Evolutionary conservation across 2,797 vertebrate genomes (phyloP).

Genomic region (Podarcis lilfordi): DNA sequence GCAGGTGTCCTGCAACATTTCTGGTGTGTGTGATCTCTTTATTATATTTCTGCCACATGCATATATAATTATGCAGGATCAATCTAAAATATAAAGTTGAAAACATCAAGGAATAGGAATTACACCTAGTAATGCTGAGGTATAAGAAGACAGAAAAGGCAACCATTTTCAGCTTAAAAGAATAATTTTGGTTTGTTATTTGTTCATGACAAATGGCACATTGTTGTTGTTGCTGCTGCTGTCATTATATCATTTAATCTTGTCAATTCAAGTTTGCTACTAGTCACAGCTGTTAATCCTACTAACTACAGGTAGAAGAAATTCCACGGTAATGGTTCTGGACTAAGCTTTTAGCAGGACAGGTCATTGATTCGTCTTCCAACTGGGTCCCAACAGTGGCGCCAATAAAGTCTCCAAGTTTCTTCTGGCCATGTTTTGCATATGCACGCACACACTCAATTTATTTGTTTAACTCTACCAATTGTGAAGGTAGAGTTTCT

Average conservation of each 20-base stretch:
- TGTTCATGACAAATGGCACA: neutral
- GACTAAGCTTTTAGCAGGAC: neutral
- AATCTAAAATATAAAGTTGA: neutral
- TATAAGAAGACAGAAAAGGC: neutral
- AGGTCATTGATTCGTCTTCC: neutral
- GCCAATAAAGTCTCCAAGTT: neutral
- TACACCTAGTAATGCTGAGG: neutral
- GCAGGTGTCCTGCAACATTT: neutral
- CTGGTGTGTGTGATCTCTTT: neutral
- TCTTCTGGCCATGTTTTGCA: neutral
- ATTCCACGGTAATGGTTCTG: neutral
- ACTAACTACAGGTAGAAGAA: neutral
- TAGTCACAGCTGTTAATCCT: neutral
- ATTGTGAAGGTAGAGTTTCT: neutral
- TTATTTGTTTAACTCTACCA: neutral
- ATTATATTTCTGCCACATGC: neutral
- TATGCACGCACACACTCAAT: neutral
- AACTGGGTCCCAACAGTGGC: neutral
- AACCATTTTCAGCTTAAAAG: neutral
- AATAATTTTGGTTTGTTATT: neutral
- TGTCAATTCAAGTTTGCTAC: neutral
- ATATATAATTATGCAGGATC: neutral
- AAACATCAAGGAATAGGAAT: neutral
- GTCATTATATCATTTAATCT: neutral
- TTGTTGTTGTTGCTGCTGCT: no score